phyloP scores from a whole-genome alignment of 2,113 vertebrate species.

The Eptatretus burgeri region DNA sequence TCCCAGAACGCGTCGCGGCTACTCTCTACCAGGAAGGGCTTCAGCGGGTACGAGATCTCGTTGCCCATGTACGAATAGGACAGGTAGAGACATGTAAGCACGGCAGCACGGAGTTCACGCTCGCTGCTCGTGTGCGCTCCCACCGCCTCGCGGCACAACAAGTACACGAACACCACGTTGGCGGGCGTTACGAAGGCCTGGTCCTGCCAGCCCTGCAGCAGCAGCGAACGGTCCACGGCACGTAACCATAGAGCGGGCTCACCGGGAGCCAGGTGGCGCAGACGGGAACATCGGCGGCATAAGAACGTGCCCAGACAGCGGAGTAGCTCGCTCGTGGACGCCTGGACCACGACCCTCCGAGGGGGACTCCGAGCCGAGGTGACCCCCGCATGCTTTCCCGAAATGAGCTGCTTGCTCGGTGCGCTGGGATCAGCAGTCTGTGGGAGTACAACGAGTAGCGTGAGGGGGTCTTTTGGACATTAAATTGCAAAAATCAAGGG shows the following conservation, averaged over 20 bases:
- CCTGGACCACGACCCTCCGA: conserved; percentile 33
- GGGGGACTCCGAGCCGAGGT: conserved; percentile 17
- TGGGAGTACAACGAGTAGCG: too few relatives aligned
- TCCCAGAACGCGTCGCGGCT: conserved; percentile 40
- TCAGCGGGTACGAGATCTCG: conserved; percentile 43
- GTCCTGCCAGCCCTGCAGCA: conserved; percentile 44
- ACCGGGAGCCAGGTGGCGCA: conserved; percentile 25
- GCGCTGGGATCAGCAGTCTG: too few relatives aligned
- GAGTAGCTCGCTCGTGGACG: conserved; percentile 35
- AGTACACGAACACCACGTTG: conserved; percentile 40
- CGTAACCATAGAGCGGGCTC: conserved; percentile 33
- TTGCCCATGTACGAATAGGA: conserved; percentile 51
- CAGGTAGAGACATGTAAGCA: conserved; percentile 40
- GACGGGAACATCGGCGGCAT: conserved; percentile 29
- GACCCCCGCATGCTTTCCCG: background rate
- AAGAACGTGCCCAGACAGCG: conserved; percentile 35
- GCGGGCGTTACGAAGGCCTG: conserved; percentile 41
- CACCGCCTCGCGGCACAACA: conserved; percentile 33
- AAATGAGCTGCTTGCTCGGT: too few relatives aligned
- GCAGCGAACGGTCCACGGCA: conserved; percentile 30
- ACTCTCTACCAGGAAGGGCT: conserved; percentile 36
- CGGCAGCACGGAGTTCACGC: conserved; percentile 29
- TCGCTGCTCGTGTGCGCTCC: conserved; percentile 27
- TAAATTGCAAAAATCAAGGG: too few relatives aligned
- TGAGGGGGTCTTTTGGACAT: too few relatives aligned